Evolutionary conservation across 1,140 invertebrate genomes (phyloP).

Genomic region (Drosophila pallidifrons): DNA sequence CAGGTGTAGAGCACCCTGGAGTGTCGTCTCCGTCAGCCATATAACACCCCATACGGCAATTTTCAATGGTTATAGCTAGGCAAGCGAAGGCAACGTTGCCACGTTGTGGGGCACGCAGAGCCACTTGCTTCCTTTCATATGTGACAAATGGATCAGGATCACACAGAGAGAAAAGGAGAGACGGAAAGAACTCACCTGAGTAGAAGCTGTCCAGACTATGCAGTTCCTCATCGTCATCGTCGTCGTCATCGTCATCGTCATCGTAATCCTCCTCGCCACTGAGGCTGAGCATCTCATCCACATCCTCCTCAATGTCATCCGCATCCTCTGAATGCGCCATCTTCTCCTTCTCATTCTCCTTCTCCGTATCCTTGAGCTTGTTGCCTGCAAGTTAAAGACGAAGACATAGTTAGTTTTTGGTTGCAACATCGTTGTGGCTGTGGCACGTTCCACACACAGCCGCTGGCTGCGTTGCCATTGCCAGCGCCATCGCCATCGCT

Average conservation of each 20-base stretch:
- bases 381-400: conserved; percentile 17
- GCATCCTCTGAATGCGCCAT: neutral
- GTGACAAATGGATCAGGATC: conserved; percentile 34
- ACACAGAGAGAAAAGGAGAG: neutral
- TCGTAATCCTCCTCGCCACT: conserved; percentile 67
- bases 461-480: conserved; percentile 16
- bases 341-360: conserved; percentile 41
- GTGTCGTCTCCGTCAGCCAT: conserved; percentile 83
- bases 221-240: conserved; percentile 57
- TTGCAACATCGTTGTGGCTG: conserved; percentile 41
- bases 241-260: conserved; percentile 34
- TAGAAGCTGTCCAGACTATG: conserved; percentile 25
- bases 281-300: conserved; percentile 66
- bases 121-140: neutral
- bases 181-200: conserved; percentile 49
- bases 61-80: conserved; percentile 77
- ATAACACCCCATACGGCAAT: conserved; percentile 84
- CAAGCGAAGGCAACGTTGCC: neutral
- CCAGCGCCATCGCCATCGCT: neutral
- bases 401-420: conserved; percentile 39
- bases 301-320: neutral
- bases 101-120: neutral
- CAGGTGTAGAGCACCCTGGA: conserved; percentile 85
- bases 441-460: conserved; percentile 50
- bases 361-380: conserved; percentile 16